Base-by-base conservation (phyloP, 2,888 invertebrate species). In the Chelonus formosanus region DNA sequence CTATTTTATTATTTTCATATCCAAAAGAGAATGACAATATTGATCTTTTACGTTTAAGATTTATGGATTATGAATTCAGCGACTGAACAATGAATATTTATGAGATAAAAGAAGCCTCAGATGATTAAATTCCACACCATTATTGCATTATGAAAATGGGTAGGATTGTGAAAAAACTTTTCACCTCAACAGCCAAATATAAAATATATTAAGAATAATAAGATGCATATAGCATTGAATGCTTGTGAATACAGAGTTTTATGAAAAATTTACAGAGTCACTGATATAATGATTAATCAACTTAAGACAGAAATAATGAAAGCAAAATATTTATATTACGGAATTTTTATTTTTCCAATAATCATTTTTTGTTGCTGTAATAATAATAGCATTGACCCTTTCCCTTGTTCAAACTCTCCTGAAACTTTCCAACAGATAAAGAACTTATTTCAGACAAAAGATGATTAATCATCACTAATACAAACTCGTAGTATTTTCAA, bases 51-150 rank as follows among this genome's bases (percentile, higher is more conserved):
- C 10, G 35, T 20, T 50, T 50, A 50, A 36, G 44, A 59, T 48
- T 59, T 59, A 59, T 50, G 50, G 31, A 50, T 59, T 59, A 59
- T 59, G n/a, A 59, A 59, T 59, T 59, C 59, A 59, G 36, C 40
- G 10, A 40, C 52, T 50, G 58, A 45, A 53, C 35, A 45, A 66
- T 66, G 57, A 66, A 66, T 66, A 66, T 66, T 66, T 57, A 66
- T 58, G 66, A 57, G 53, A 45, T 35, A 34, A 53, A 52, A 36
- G 54, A 47, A 56, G 50, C 43, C 32, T 48, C 35, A 43, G 48
- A 53, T 45, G 65, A 62, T 62, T 61, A 62, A 66, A 62, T 66
- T 52, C 34, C 10, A 50, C 35, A 31, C 45, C 45, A 53, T 66
- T 62, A 66, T 66, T 62, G 47, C 45, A 66, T 66, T 66, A 58